Evolutionary conservation across 2,113 vertebrate genomes (phyloP).

Genomic region (Archilochus colubris): DNA sequence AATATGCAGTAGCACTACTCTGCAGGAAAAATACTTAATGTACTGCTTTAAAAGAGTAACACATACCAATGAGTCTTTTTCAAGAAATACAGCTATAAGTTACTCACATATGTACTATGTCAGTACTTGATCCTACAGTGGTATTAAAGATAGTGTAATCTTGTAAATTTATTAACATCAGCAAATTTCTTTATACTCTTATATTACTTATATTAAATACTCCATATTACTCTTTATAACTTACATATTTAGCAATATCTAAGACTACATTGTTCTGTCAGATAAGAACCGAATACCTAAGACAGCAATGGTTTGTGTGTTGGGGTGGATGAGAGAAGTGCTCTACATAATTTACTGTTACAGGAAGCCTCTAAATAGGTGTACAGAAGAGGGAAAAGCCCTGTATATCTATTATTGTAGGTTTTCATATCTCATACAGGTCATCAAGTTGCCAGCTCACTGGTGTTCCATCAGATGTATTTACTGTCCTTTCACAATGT

Average conservation of each 20-base stretch:
- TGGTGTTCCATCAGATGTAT: not conserved
- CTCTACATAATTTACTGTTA: not conserved
- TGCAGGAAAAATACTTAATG: not conserved
- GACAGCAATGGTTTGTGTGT: not conserved
- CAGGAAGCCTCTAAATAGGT: not conserved
- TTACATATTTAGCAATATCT: not conserved
- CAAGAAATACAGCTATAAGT: not conserved
- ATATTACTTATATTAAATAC: too few species aligned
- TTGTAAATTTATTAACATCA: not conserved
- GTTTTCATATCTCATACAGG: not conserved
- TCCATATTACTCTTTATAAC: not conserved
- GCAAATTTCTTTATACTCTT: not conserved
- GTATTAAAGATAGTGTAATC: not conserved
- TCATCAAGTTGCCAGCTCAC: not conserved
- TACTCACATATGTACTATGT: not conserved
- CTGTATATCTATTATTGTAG: not conserved
- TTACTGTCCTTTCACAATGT: not conserved
- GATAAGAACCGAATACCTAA: accelerated
- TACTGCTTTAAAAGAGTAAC: not conserved
- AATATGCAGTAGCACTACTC: not conserved
- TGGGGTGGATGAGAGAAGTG: not conserved
- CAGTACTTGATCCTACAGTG: not conserved
- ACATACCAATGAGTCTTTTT: not conserved
- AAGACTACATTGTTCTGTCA: not conserved
- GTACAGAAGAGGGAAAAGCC: not conserved